Evolutionary conservation across 2,797 vertebrate species (phyloP), one percentile per base, ranked within the genome.

Genomic region (Acanthornis magna): DNA sequence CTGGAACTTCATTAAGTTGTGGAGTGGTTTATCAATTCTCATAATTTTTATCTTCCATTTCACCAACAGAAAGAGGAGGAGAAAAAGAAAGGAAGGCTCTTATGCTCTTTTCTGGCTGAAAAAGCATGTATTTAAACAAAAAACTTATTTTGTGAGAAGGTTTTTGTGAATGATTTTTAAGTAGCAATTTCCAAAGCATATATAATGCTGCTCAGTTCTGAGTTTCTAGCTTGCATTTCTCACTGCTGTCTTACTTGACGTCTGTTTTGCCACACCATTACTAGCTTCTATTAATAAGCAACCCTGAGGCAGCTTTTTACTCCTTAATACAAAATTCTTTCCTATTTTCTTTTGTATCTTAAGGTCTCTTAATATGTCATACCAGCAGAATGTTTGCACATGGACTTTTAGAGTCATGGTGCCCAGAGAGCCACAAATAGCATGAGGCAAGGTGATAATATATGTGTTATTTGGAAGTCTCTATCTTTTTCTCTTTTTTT

Each of bases 311-410:
- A 57, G 30, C 34, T 40, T n/a, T 83, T 73, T 55, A 29, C 16
- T 48, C 5, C 10, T 40, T 48, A 40, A 25, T 20, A 25, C 2
- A 29, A 65, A 76, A 72, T 34, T 82, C 9, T 38, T 53, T 11
- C 2, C 18, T 58, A 9, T 45, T 65, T 66, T 76, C 16, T 76
- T 79, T 45, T 76, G 2, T 20, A 8, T 42, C 61, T 26, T 74
- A 42, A 25, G 5, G 9, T 48, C 16, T 55, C 14, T 57, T 18
- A 30, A 7, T 16, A 34, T 25, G 40, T 48, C 13, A 42, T 55
- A 19, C 16, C 16, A 42, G 65, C 16, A 34, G 34, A 65, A 73
- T 42, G 11, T 13, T 34, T 65, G 2, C 16, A 20, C 0, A 0
- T 16, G 20, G 4, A 30, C 29, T 42, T 48, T 34, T 30, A 55